A percentile compares a stretch with the other conserved stretches of the same genome.
Conservation (phyloP, 1,140 invertebrate species). For the Camponotus floridanus region DNA sequence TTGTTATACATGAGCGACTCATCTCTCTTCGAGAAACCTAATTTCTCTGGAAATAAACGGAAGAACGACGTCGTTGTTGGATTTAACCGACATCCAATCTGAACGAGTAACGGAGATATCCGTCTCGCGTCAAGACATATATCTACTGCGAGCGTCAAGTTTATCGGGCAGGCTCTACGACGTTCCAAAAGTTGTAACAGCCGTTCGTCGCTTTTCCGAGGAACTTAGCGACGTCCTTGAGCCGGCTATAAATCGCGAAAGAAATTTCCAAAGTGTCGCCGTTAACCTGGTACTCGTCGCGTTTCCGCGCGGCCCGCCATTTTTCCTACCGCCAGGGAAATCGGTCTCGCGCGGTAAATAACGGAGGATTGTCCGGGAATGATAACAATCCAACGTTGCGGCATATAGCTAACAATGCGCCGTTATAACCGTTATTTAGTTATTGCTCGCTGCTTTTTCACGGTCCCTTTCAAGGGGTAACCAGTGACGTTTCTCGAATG, state of each 20-base stretch:
- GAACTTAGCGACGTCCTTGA: slow-evolving; percentile 67
- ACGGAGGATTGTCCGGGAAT: slow-evolving; percentile 42
- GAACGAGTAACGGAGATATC: slow-evolving; percentile 39
- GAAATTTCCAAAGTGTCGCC: slow-evolving; percentile 71
- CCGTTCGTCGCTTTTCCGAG: slow-evolving; percentile 66
- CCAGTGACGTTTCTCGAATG: neutral
- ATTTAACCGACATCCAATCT: slow-evolving; percentile 61
- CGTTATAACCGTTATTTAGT: slow-evolving; percentile 53
- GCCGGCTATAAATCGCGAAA: slow-evolving; percentile 67
- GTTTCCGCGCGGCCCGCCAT: neutral
- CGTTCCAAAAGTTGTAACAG: slow-evolving; percentile 70
- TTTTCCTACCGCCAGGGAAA: slow-evolving; percentile 56
- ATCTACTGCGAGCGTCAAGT: slow-evolving; percentile 70
- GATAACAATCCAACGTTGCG: slow-evolving; percentile 30
- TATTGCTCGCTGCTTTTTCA: slow-evolving; percentile 48
- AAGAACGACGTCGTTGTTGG: slow-evolving; percentile 6
- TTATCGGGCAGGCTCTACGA: slow-evolving; percentile 56
- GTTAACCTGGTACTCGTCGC: slow-evolving; percentile 36
- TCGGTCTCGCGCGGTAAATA: slow-evolving; percentile 59
- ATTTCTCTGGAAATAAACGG: slow-evolving; percentile 10
- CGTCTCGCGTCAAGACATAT: slow-evolving; percentile 63
- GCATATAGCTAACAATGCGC: slow-evolving; percentile 36
- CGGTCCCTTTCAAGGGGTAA: neutral
- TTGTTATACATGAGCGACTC: neutral
- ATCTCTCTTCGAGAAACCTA: neutral